Conservation (phyloP, 2,113 vertebrate species). For the Pionites leucogaster region DNA sequence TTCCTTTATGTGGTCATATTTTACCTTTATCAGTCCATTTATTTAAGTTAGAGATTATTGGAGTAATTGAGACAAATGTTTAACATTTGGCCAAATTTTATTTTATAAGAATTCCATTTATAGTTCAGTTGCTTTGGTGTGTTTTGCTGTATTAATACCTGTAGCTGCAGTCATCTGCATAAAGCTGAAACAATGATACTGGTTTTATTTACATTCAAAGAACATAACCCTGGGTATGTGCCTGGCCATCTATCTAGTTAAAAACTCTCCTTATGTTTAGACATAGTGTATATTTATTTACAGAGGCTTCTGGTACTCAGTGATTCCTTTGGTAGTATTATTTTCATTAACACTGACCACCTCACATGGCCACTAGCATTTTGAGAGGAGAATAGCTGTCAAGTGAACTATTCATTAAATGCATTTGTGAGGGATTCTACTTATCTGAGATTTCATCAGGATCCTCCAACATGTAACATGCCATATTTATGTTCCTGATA, state of each 20-base stretch:
- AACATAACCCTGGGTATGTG: not conserved
- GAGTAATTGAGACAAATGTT: not conserved
- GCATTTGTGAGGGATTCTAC: not conserved
- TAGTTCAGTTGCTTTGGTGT: not conserved
- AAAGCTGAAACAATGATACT: not conserved
- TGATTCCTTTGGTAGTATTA: not conserved
- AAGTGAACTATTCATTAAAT: not conserved
- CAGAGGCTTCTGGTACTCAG: not conserved
- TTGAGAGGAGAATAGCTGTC: not conserved
- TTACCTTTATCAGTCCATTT: not conserved
- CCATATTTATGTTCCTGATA: not conserved
- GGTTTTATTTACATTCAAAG: not conserved
- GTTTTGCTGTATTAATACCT: not conserved
- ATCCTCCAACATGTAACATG: not conserved
- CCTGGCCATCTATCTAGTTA: not conserved
- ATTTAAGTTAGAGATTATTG: not conserved
- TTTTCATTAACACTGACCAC: not conserved
- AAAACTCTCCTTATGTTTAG: not conserved
- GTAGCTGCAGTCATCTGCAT: not conserved
- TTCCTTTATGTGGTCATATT: not conserved
- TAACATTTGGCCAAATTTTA: not conserved
- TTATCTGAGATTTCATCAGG: not conserved
- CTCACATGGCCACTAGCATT: not conserved
- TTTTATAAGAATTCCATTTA: not conserved
- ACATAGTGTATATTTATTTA: not conserved